Percentiles rank a stretch among this genome's conserved stretches.
phyloP scores from a whole-genome alignment of 1,140 invertebrate genomes.

The Paralvinella palmiformis region DNA sequence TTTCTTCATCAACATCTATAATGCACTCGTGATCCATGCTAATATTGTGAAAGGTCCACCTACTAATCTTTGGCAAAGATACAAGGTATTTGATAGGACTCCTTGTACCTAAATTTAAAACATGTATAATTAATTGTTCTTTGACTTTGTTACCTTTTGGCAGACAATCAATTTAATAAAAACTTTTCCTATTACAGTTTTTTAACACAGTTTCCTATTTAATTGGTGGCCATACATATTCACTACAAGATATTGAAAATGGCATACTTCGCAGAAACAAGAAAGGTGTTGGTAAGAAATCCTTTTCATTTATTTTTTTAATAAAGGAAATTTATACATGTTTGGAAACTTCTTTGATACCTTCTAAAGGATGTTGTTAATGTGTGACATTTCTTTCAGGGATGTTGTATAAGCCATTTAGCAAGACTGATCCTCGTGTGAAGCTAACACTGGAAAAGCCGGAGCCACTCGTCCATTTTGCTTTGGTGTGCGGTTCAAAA shows the following conservation, averaged over 20 bases:
- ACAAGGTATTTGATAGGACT: constrained; percentile 45
- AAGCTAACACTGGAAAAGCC: constrained; percentile 41
- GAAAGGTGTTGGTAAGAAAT: constrained; percentile 44
- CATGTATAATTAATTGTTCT: too few species aligned
- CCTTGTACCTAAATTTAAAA: too few species aligned
- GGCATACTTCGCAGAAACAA: constrained; percentile 50
- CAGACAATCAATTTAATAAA: too few species aligned
- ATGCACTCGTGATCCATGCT: constrained; percentile 51
- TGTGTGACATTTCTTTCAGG: constrained; percentile 27
- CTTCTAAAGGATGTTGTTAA: background rate
- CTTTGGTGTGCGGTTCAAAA: constrained; percentile 49
- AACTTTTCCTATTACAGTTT: constrained; percentile 40
- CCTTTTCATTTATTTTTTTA: background rate
- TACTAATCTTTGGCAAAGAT: constrained; percentile 48
- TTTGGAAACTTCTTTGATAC: background rate
- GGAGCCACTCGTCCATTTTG: constrained; percentile 52
- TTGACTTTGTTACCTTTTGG: too few species aligned
- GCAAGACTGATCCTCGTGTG: constrained; percentile 43
- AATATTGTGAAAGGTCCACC: constrained; percentile 45
- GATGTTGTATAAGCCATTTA: constrained; percentile 50
- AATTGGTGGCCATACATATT: constrained; percentile 49
- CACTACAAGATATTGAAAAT: constrained; percentile 53
- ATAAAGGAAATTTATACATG: background rate
- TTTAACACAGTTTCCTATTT: constrained; percentile 50
- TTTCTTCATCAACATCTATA: constrained; percentile 53